Evolutionary conservation across 2,888 invertebrate genomes (phyloP).

Genomic region (Amphipyra tragopoginis): DNA sequence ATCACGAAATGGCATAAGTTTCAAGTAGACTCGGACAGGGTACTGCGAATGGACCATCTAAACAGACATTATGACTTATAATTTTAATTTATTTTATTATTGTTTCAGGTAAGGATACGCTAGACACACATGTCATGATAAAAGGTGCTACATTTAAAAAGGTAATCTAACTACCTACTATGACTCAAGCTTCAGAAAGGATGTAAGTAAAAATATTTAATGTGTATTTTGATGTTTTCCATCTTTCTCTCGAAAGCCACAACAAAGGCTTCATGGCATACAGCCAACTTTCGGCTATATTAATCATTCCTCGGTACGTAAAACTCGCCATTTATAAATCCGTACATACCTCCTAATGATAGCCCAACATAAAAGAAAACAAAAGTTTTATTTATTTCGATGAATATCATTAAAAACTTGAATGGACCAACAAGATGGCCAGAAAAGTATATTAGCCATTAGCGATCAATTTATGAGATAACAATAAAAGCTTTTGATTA

Average conservation of each 20-base stretch:
- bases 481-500: slow-evolving; percentile 58
- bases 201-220: slow-evolving; percentile 53
- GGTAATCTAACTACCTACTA: slow-evolving; percentile 19
- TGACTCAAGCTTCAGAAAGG: slow-evolving; percentile 3
- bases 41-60: slow-evolving; percentile 11
- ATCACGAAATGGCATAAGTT: slow-evolving; percentile 61
- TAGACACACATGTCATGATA: not conserved
- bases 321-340: slow-evolving; percentile 75
- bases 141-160: slow-evolving; percentile 14
- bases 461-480: slow-evolving; percentile 60
- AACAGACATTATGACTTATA: not conserved
- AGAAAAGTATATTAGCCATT: slow-evolving; percentile 60
- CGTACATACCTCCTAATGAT: slow-evolving; percentile 67
- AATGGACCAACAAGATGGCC: slow-evolving; percentile 45
- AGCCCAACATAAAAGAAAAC: slow-evolving; percentile 61
- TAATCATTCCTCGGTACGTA: slow-evolving; percentile 78
- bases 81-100: slow-evolving; percentile 50
- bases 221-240: slow-evolving; percentile 61
- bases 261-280: slow-evolving; percentile 77
- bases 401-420: slow-evolving; percentile 51
- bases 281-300: slow-evolving; percentile 77
- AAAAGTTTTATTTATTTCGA: slow-evolving; percentile 53
- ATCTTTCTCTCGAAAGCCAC: slow-evolving; percentile 70
- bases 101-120: slow-evolving; percentile 76
- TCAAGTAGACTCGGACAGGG: slow-evolving; percentile 36